Percentiles rank a stretch among this genome's conserved stretches.
These are phyloP conservation scores for honey bee (Apis mellifera) DNA, from an alignment of 1,140 invertebrate genomes.

Conservation along the genomic window Amel_HAv3.1 CM009931.2:1849501-1850000, in stretches of 20 bases:
- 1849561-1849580: background rate
- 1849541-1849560: background rate
- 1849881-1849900: background rate
- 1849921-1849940: background rate
- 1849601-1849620: constrained; percentile 34
- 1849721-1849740: constrained; percentile 67
- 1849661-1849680: background rate
- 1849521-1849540: background rate
- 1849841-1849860: constrained; percentile 14
- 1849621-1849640: constrained; percentile 16
- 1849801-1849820: background rate
- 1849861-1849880: background rate
- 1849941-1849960: background rate
- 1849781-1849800: constrained; percentile 56
- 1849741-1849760: constrained; percentile 71
- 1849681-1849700: background rate
- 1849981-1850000: background rate
- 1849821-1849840: background rate
- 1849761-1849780: constrained; percentile 59
- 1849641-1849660: constrained; percentile 10
- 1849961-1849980: background rate
- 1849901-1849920: background rate
- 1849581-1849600: background rate
- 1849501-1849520: too few species aligned
- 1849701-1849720: constrained; percentile 38